Percentiles rank a stretch among this genome's conserved stretches.
These are phyloP conservation scores for Microtus ochrogaster DNA, from an alignment of 2,113 vertebrate genomes.

Conservation along the genomic window DNA sequence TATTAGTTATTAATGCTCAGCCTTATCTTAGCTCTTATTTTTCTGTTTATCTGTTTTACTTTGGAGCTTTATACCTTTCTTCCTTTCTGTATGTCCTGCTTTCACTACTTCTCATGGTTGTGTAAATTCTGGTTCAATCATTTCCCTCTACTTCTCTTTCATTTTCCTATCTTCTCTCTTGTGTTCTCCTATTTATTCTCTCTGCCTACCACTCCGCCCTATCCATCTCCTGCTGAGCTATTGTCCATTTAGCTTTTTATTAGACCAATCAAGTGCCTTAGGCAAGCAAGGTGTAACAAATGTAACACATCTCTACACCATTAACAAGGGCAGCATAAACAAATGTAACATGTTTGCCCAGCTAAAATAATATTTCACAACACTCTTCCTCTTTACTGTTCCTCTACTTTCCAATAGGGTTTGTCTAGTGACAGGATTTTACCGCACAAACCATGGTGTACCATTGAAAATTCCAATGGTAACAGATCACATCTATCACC, in stretches of 20 bases:
- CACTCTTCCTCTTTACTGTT: neutral
- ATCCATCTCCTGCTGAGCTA: neutral
- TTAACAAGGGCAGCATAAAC: neutral
- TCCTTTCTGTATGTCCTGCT: neutral
- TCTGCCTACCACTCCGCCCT: neutral
- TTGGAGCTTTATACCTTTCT: neutral
- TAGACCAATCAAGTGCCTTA: neutral
- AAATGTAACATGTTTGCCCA: neutral
- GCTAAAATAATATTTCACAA: neutral
- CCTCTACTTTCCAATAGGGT: neutral
- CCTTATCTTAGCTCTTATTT: neutral
- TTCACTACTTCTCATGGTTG: neutral
- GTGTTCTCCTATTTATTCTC: neutral
- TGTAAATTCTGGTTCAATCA: rapidly evolving
- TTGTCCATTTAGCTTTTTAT: neutral
- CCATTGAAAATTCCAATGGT: neutral
- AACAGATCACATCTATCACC: neutral
- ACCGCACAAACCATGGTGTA: neutral
- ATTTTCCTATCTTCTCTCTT: neutral
- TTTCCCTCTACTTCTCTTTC: neutral
- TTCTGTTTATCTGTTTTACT: neutral
- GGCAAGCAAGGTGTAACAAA: neutral
- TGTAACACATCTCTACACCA: neutral
- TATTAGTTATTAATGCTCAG: neutral
- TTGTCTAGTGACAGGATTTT: neutral